These are phyloP conservation scores for Nebria salina DNA, from an alignment of 2,888 invertebrate genomes.

Conservation along the genomic window DNA sequence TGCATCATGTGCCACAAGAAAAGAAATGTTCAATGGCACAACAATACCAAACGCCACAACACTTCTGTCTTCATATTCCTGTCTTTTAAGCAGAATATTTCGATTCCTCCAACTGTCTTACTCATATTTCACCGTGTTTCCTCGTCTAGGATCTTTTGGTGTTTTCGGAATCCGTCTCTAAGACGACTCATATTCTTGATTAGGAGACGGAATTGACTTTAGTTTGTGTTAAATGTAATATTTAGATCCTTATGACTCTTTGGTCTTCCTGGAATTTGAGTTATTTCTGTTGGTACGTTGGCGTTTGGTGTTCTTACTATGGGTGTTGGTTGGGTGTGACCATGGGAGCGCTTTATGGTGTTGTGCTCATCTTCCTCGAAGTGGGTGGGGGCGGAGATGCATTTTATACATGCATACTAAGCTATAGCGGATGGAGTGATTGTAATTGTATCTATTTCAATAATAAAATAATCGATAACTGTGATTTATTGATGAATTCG, in stretches of 20 bases:
- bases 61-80: not conserved
- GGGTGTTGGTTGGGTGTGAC: conserved; percentile 44
- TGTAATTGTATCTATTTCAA: not conserved
- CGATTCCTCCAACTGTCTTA: too few relatives aligned
- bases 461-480: not conserved
- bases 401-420: conserved; percentile 22
- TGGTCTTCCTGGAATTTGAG: too few relatives aligned
- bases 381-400: conserved; percentile 8
- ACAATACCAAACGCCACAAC: not conserved
- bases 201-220: too few relatives aligned
- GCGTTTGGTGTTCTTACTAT: conserved; percentile 26
- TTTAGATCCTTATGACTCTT: too few relatives aligned
- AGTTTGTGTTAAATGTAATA: too few relatives aligned
- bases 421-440: not conserved
- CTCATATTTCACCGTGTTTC: too few relatives aligned
- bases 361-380: conserved; percentile 40
- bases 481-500: not conserved
- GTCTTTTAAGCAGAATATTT: too few relatives aligned
- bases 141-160: too few relatives aligned
- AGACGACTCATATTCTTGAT: too few relatives aligned
- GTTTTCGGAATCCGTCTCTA: too few relatives aligned
- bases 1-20: conserved; percentile 38
- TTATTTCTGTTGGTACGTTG: not conserved
- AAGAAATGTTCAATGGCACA: conserved; percentile 1
- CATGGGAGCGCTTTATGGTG: conserved; percentile 45